Evolutionary conservation across 2,888 invertebrate species (phyloP), one percentile per base, ranked within the genome.

Genomic region (Chaetogeoica ovagalla): DNA sequence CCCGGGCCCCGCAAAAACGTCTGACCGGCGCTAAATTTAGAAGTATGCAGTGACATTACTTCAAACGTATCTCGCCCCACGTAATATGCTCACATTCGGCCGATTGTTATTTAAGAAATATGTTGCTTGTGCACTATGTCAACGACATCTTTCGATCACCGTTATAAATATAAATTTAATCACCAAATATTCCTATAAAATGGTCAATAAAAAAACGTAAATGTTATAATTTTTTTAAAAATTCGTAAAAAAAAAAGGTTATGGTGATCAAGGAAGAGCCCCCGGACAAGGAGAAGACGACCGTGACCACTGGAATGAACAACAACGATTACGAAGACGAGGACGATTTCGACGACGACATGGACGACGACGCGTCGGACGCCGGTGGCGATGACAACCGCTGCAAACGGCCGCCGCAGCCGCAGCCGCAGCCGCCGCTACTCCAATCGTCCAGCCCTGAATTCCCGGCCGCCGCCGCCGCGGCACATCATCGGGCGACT

Each of bases 251-350:
- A 48, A 11, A 21, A 55, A 37, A 79, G 79, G 39, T 63, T 2
- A 57, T 57, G 82, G 66, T 77, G 37, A 82, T 89, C 83, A 89
- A 89, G 84, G 88, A 88, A 85, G 89, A 89, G 83, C 89, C 89
- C 84, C 87, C 85, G 87, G 89, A 85, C 85, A 89, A 83, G 87
- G 87, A 84, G 87, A 87, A 88, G 76, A 87, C 88, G 77, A 89
- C 88, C 72, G 89, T 89, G 70, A 88, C 89, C 63, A 89, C 89
- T 83, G 90, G 89, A 84, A 89, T 89, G 83, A 88, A 88, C 82
- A 88, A 88, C 84, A 86, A 85, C 82, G 89, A 89, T 83, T 88
- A 88, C 81, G 82, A 83, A 30, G 82, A 81, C 62, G 82, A 82
- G 23, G 83, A 82, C 71, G 84, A 81, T 74, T 84, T 74, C 83